Evolutionary conservation across 1,140 invertebrate species (phyloP), one percentile per base, ranked within the genome.

Genomic region (Lepidotrigona ventralis): DNA sequence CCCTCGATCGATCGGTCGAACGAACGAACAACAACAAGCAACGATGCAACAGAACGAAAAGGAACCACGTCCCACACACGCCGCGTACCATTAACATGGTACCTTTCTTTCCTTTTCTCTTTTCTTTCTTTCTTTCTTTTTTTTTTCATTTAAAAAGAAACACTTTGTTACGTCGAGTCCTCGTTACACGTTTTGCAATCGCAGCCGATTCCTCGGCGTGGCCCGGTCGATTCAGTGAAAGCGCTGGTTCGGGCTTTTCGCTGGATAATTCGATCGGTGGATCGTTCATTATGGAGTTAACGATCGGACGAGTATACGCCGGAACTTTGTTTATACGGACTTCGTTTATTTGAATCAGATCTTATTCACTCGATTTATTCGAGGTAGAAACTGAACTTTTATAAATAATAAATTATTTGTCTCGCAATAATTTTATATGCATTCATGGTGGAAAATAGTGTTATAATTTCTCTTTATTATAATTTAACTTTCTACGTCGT

Each of bases 141-240:
- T 46, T 39, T 46, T 70, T 46, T 70, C 9, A 17, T 23, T 15
- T 3, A 12, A 1, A 21, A n/a, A 19, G 12, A 68, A 77, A 79
- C 26, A 71, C 29, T 81, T 79, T 54, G 64, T 78, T 39, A 66
- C 29, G 72, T 54, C 53, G 56, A 63, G 39, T 46, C 39, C 39
- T 79, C 56, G 74, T 46, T 46, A 46, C 39, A 21, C 72, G 76
- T 87, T 87, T 87, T 81, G 82, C 86, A 85, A 87, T 88, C 81
- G n/a, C 39, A 76, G 66, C 64, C 86, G 79, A 81, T 81, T 81
- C 26, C 71, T n/a, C 60, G 33, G 33, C 33, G 53, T 33, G 53
- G 46, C 46, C n/a, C 23, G 81, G 66, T 86, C 70, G 71, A 64
- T 26, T 63, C n/a, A 33, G 77, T 84, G 86, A 88, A 89, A 91